Base-by-base conservation (phyloP, 2,888 invertebrate species). In the Dexiosoma caninum region DNA sequence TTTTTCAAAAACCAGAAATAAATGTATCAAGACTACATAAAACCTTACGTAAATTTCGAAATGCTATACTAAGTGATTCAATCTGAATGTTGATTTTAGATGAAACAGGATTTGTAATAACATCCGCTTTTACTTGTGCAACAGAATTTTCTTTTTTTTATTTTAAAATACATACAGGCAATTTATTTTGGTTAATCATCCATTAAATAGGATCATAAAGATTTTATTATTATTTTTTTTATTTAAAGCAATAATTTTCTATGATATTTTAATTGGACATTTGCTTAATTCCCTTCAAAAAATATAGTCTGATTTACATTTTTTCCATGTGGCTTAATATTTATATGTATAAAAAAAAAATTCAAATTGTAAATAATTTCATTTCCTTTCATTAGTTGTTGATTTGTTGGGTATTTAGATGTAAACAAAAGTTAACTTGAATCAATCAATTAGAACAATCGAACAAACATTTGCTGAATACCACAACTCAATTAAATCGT, bases 111-210 rank as follows among this genome's bases (percentile, higher is more conserved):
- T 14, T 27, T 21, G 14, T 14, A 27, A 1, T 23, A 23, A 3
- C 6, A 44, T 44, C 4, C 8, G 12, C 30, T 16, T 7, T 12
- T 16, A 30, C 60, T 7, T 9, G 32, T 21, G 7, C 14, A 8
- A 35, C 12, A n/a, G 1, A 30, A 66, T n/a, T 2, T 64, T 16
- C 46, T 12, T 2, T 10, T 64, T 14, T 53, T n/a, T 2, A 40
- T 42, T 30, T 51, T n/a, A 35, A 37, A 37, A 53, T 35, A 42
- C 14, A 49, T 37, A 16, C 69, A 79, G 51, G n/a, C 79, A 79
- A 79, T 79, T 79, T 74, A 69, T 79, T 79, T 79, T 79, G 27
- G 35, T 64, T 79, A 79, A 69, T 79, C 79, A 70, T 42, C 57
- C 79, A 59, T 69, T 62, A 78, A 78, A 78, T 69, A 64, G 40